Evolutionary conservation across 92 coral and sea anemone species (phyloP).

Genomic region (Paragorgia papillata): DNA sequence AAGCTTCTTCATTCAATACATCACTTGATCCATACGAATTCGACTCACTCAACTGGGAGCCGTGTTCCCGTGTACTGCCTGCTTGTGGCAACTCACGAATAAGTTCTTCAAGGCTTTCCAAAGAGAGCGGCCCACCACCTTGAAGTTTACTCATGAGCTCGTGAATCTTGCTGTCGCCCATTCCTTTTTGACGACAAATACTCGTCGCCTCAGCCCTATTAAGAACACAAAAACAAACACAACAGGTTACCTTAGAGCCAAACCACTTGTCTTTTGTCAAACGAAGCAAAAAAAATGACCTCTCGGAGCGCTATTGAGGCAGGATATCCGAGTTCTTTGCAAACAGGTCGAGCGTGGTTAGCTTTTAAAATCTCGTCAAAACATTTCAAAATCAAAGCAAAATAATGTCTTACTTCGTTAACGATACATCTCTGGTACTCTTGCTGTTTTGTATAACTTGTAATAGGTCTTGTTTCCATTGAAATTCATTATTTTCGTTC

Average conservation of each 20-base stretch:
- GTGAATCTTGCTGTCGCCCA: conserved; percentile 33
- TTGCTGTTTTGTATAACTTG: conserved; percentile 36
- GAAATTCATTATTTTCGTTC: conserved; percentile 12
- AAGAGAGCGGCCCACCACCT: conserved; percentile 27
- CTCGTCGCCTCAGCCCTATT: conserved; percentile 42
- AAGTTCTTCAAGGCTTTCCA: conserved; percentile 28
- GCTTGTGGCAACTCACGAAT: conserved; percentile 14
- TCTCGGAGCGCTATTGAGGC: no score
- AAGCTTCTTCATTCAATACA: conserved; percentile 7
- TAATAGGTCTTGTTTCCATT: conserved; percentile 26
- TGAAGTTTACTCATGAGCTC: conserved; percentile 31
- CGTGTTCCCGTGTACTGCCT: neutral
- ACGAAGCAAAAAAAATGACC: no score
- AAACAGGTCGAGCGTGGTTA: neutral
- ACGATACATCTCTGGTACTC: conserved; percentile 26
- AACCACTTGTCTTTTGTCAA: no score
- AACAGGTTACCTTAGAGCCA: neutral
- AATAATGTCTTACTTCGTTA: conserved; percentile 31
- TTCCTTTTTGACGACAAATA: conserved; percentile 39
- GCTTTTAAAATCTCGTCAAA: neutral
- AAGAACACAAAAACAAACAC: neutral
- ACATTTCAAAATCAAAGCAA: conserved; percentile 1
- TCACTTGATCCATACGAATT: conserved; percentile 34
- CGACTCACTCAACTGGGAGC: conserved; percentile 22
- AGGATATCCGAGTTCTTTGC: neutral